These are phyloP conservation scores for Daboia siamensis DNA, from an alignment of 2,113 vertebrate genomes.

Conservation along the genomic window DNA sequence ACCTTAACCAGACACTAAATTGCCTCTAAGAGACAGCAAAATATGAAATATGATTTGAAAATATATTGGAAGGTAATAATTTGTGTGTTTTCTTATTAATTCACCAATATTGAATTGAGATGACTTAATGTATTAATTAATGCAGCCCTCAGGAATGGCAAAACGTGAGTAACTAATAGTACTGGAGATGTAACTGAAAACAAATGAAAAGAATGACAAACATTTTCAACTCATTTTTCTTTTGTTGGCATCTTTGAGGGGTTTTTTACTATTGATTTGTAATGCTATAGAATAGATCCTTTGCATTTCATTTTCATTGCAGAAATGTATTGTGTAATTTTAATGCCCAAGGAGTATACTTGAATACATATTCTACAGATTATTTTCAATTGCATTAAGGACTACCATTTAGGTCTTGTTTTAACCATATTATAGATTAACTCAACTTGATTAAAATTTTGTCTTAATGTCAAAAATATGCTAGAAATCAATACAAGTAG, in stretches of 20 bases:
- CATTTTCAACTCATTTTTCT: not conserved
- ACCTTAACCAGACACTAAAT: not conserved
- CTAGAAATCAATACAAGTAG: not conserved
- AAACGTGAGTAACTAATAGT: constrained; percentile 7
- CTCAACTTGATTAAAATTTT: constrained; percentile 4
- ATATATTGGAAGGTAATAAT: constrained; percentile 62
- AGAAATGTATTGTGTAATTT: not conserved
- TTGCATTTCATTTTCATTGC: not conserved
- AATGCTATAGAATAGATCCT: not conserved
- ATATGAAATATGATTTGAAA: constrained; percentile 53
- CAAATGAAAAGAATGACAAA: not conserved
- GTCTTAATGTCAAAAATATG: constrained; percentile 9
- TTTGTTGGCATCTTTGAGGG: not conserved
- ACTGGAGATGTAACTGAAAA: constrained; percentile 5
- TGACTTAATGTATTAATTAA: constrained; percentile 69
- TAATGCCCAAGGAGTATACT: not conserved
- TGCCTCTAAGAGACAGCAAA: not conserved
- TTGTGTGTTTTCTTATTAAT: constrained; percentile 64
- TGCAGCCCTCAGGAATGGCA: constrained; percentile 43
- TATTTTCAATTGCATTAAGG: constrained; percentile 14
- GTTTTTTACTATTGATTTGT: constrained; percentile 15
- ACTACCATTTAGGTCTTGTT: constrained; percentile 32
- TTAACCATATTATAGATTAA: not conserved
- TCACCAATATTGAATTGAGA: constrained; percentile 74
- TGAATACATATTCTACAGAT: constrained; percentile 17